These are phyloP conservation scores for Hormiphora californensis DNA, from an alignment of 37 sponge, comb jelly and placozoan genomes.

Conservation along the genomic window DNA sequence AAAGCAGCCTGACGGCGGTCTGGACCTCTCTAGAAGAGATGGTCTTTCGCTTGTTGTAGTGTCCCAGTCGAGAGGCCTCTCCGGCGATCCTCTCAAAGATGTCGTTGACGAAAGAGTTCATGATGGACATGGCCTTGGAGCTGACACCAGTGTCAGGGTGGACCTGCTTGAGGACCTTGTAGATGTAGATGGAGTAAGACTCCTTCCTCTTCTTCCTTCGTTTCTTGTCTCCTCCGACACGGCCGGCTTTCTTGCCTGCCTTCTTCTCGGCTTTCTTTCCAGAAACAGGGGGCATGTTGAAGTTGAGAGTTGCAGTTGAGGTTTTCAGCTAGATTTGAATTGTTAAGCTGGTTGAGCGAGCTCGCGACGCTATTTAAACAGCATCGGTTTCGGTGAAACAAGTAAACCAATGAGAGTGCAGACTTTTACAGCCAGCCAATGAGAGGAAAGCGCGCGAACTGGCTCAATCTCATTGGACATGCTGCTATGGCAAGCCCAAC, in stretches of 20 bases:
- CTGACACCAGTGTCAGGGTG: conserved; percentile 96
- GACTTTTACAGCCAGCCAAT: too few species aligned
- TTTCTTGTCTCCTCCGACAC: conserved; percentile 54
- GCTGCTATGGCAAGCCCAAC: too few species aligned
- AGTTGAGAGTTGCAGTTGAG: too few species aligned
- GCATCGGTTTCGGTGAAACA: too few species aligned
- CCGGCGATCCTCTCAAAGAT: conserved; percentile 89
- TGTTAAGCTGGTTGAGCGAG: too few species aligned
- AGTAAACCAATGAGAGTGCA: too few species aligned
- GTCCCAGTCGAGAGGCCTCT: conserved; percentile 83
- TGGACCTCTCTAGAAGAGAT: conserved; percentile 88
- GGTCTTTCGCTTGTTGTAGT: conserved; percentile 94
- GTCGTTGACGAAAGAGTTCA: conserved; percentile 96
- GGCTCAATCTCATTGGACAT: too few species aligned
- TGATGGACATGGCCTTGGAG: conserved; percentile 95
- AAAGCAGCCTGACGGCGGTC: conserved; percentile 89
- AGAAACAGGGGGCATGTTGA: conserved; percentile 21
- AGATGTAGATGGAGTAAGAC: conserved; percentile 93
- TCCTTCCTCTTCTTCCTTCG: conserved; percentile 69
- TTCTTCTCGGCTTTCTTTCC: conserved; percentile 59
- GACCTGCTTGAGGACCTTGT: conserved; percentile 95
- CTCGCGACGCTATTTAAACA: too few species aligned
- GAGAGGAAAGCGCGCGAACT: too few species aligned
- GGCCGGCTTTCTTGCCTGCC: conserved; percentile 63
- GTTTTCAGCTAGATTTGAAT: too few species aligned